Conservation (phyloP, 2,888 invertebrate species). For the Oligia fasciuncula region DNA sequence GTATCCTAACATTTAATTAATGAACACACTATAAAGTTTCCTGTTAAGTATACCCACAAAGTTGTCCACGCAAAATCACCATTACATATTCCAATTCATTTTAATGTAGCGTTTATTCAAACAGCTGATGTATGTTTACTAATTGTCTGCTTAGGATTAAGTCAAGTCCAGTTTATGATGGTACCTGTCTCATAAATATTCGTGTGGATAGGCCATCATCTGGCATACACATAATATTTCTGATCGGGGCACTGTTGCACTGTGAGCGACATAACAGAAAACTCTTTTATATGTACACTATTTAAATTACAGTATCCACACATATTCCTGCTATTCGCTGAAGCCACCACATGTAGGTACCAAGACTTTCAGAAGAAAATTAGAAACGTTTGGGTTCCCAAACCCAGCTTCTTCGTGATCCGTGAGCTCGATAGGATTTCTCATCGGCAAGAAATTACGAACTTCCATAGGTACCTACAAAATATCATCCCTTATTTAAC, state of each 20-base stretch:
- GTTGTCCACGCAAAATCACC: neutral
- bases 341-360: neutral
- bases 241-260: neutral
- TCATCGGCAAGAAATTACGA: neutral
- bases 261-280: neutral
- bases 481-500: too few relatives aligned
- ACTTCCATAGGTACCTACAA: neutral
- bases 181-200: slow-evolving; percentile 38
- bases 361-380: neutral
- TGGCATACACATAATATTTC: slow-evolving; percentile 1
- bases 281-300: too few relatives aligned
- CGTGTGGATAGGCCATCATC: neutral
- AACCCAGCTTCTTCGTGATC: neutral
- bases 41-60: neutral
- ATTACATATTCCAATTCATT: slow-evolving; percentile 15
- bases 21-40: neutral
- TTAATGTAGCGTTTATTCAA: slow-evolving; percentile 21
- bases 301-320: too few relatives aligned
- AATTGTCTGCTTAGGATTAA: slow-evolving; percentile 43
- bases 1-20: neutral
- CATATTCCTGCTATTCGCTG: neutral
- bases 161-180: slow-evolving; percentile 22
- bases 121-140: slow-evolving; percentile 40
- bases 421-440: neutral
- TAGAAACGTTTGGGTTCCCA: neutral